Base-by-base conservation (phyloP, 1,140 invertebrate species). In the Cecropterus lyciades region DNA sequence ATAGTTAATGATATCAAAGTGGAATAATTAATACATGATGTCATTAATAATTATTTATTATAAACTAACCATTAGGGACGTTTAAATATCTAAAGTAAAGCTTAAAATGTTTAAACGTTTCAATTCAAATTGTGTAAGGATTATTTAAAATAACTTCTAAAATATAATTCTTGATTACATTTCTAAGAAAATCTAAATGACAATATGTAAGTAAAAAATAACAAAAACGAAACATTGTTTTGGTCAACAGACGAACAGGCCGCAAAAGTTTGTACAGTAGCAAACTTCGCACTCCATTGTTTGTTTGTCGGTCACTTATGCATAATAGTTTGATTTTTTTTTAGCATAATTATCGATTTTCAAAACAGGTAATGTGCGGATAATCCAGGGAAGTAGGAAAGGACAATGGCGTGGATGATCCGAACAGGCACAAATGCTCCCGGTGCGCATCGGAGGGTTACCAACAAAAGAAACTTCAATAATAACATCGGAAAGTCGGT, bases 401-500 rank as follows among this genome's bases (percentile, higher is more conserved):
- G 76, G 67, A 86, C 83, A 87, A 88, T 74, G 56, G 79, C 17
- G 46, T 64, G 78, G 82, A 84, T 87, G 75, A 88, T 69, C 70
- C 64, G 46, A n/a, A 55, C 59, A 56, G 65, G 73, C 72, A 60
- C 70, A 69, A 75, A 81, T 76, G 53, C 74, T 77, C 85, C 85
- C 80, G 80, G 84, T 84, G 81, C 68, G 68, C 79, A 69, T 60
- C 66, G 59, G 78, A 80, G 84, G 83, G 84, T 78, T 78, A 57
- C n/a, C 72, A 84, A 91, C 84, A 91, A 89, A 80, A 75, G 77
- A 67, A 70, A 73, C 57, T 72, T 59, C 79, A 79, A 90, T 84
- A 91, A 86, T 87, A 86, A 83, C 78, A 86, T 88, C 80, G 82
- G 69, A 82, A 90, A 88, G 87, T 88, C 85, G 86, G 85, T 87